Evolutionary conservation across 2,888 invertebrate species (phyloP), one percentile per base, ranked within the genome.

Genomic region (Isotomurus palustris): DNA sequence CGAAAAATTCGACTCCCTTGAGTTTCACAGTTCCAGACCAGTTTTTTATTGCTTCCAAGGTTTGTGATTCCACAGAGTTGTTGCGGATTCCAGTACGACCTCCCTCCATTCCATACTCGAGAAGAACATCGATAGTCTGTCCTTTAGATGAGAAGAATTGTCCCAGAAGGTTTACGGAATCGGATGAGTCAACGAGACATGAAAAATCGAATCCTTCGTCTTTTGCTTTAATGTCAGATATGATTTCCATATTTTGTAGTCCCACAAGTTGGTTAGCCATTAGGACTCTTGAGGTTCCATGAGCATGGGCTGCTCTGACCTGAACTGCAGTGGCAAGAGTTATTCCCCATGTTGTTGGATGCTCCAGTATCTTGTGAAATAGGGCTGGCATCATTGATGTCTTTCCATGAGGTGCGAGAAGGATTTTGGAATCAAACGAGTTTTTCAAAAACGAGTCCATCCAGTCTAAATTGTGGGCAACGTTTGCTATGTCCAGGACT

Each of bases 231-330:
- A 68, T 58, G 6, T 56, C 53, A 2, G 66, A 56, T 29, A 68
- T 66, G 3, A 68, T 68, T 48, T 62, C 64, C 66, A 68, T 64
- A 41, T 68, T 68, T 21, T 43, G 22, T 6, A 51, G 24, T 1
- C 68, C 68, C 8, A 68, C 57, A 8, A 68, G 50, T 53, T 68
- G 68, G 45, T 68, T 68, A 21, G 62, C 68, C 48, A 68, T 41
- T 2, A 68, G 55, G 14, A 57, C 24, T 22, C 55, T 28, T 12
- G 35, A 36, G 8, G 62, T 52, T 19, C 68, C 68, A 27, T 48
- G 52, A 14, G 51, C 35, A 29, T 51, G 52, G 17, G 64, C 64
- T 6, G 55, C 53, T 49, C 55, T 43, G 6, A 56, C 56, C 64
- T 68, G 68, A 25, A 21, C 25, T 14, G 56, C 62, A 2, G 62